A percentile compares a stretch with the other conserved stretches of the same genome.
These are phyloP conservation scores for Glossophaga mutica DNA, from an alignment of 2,797 vertebrate genomes.

Conservation along the genomic window DNA sequence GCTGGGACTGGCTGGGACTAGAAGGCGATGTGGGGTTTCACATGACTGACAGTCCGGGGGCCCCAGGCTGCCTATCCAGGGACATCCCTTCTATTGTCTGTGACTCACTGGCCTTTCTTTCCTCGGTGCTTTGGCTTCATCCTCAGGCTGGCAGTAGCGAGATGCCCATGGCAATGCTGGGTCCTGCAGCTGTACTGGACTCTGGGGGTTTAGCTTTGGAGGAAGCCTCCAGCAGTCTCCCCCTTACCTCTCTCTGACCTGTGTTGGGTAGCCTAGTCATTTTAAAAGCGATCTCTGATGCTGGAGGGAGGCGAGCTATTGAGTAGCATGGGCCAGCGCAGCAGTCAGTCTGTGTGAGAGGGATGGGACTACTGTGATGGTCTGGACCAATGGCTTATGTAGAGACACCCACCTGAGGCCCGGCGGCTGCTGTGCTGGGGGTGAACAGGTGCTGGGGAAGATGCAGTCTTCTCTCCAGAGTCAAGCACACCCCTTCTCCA, in stretches of 20 bases:
- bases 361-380: background rate
- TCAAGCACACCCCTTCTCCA: background rate
- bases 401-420: background rate
- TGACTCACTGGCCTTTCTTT: background rate
- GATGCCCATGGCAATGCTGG: background rate
- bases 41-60: background rate
- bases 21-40: background rate
- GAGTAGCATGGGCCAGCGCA: background rate
- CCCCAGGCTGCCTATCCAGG: background rate
- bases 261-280: background rate
- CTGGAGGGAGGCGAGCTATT: background rate
- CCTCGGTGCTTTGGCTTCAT: background rate
- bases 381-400: background rate
- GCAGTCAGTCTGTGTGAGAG: background rate
- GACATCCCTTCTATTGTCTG: background rate
- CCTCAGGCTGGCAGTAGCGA: background rate
- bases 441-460: background rate
- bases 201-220: background rate
- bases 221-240: background rate
- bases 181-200: no score
- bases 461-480: background rate
- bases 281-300: background rate
- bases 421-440: background rate
- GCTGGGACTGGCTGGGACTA: background rate
- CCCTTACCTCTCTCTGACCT: background rate